Conservation (phyloP, 2,113 vertebrate species). For the Garra rufa region DNA sequence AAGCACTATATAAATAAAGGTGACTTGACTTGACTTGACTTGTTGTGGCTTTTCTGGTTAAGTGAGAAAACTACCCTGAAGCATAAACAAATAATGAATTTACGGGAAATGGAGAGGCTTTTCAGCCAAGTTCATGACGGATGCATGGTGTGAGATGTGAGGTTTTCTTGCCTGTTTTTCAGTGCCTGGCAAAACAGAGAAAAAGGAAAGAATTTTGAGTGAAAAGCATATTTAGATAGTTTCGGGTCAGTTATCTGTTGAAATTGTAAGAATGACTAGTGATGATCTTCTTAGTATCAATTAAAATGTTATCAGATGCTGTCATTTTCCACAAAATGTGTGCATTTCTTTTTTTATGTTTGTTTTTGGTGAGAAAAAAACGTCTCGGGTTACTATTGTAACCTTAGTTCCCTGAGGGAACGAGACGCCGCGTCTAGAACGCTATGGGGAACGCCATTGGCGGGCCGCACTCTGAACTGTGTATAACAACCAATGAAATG, state of each 20-base stretch:
- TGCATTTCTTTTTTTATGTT: not conserved
- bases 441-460: no score
- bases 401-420: no score
- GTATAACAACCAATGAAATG: no score
- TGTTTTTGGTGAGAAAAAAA: no score
- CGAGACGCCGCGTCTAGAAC: no score
- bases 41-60: constrained; percentile 16
- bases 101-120: not conserved
- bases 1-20: no score
- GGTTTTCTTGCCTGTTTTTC: not conserved
- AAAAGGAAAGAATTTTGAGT: not conserved
- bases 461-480: no score
- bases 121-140: constrained; percentile 29
- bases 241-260: not conserved
- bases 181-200: not conserved
- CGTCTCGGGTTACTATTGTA: no score
- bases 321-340: not conserved
- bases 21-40: no score
- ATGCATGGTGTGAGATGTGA: not conserved
- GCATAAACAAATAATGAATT: not conserved
- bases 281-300: not conserved
- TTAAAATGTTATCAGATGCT: not conserved
- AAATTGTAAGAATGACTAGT: not conserved
- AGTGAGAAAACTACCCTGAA: not conserved
- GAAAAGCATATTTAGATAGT: not conserved